Evolutionary conservation across 2,113 vertebrate genomes (phyloP).

Genomic region (Amia ocellicauda): DNA sequence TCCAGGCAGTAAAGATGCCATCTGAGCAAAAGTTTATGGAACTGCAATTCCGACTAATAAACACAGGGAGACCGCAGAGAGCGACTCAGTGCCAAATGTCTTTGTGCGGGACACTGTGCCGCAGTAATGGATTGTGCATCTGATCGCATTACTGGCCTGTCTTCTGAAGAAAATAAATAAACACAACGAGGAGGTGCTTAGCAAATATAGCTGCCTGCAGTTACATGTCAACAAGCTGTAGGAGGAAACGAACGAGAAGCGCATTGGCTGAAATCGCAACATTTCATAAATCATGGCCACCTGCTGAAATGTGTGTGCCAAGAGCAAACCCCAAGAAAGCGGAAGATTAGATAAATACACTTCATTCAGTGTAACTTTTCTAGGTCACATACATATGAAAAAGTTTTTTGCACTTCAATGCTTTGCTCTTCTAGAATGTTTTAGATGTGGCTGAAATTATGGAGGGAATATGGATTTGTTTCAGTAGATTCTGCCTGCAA

Average conservation of each 20-base stretch:
- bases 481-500: too few species aligned
- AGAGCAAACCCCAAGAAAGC: slow-evolving; percentile 19
- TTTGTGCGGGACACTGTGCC: background rate
- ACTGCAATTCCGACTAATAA: slow-evolving; percentile 34
- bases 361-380: slow-evolving; percentile 19
- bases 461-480: too few species aligned
- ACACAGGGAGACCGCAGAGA: slow-evolving; percentile 24
- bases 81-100: slow-evolving; percentile 24
- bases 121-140: too few species aligned
- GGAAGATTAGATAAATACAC: slow-evolving; percentile 28
- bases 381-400: slow-evolving; percentile 22
- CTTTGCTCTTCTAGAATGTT: too few species aligned
- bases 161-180: background rate
- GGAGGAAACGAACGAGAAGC: background rate
- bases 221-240: background rate
- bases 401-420: too few species aligned
- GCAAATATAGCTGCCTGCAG: slow-evolving; percentile 8
- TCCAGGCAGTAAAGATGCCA: slow-evolving; percentile 24
- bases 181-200: slow-evolving; percentile 11
- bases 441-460: too few species aligned
- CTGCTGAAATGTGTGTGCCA: slow-evolving; percentile 37
- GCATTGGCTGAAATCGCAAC: slow-evolving; percentile 13
- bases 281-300: slow-evolving; percentile 34
- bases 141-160: slow-evolving; percentile 21
- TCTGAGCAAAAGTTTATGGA: slow-evolving; percentile 31